Evolutionary conservation across 2,797 vertebrate genomes (phyloP), one percentile per base, ranked within the genome.

Genomic region (Notolabrus celidotus): DNA sequence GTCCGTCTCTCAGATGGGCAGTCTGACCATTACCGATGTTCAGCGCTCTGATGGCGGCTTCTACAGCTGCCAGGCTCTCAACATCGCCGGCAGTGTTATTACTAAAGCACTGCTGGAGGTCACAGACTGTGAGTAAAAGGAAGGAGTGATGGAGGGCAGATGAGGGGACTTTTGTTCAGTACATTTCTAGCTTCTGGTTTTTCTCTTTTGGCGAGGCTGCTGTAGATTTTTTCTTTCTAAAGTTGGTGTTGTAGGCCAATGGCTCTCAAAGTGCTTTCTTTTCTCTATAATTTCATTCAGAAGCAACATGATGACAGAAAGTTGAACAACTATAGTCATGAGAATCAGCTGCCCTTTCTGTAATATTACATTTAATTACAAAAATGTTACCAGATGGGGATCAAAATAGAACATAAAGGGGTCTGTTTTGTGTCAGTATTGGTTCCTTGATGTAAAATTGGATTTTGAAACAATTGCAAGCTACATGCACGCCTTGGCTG

Each of bases 61-160:
- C 85, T 99, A 99, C 76, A 97, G 97, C 91, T 99, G 97, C 92
- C 97, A 99, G 94, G 97, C 97, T 63, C 93, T 99, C 84, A 99
- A 97, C 88, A 96, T 98, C 59, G 97, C 97, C 0, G 97, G 97
- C 83, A 98, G 97, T 77, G 96, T 99, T 85, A 98, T 97, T 82
- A 97, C 96, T 88, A 98, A 98, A 90, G 97, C 96, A 2, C 96
- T 96, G 85, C 92, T 99, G 91, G 96, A 97, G 92, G 96, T 99
- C 84, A 96, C 95, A 55, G 96, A 98, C 87, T 94, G 97, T 99
- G 95, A 96, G 93, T 93, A 89, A 77, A 63, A 22, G 23, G 41
- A 71, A 54, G 22, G 51, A 54, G 36, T 15, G 46, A 49, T 69
- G 52, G 31, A 62, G 58, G 57, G 57, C 36, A 59, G 52, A 45